Base-by-base conservation (phyloP, 1,140 invertebrate species). In the Scylla paramamosain region DNA sequence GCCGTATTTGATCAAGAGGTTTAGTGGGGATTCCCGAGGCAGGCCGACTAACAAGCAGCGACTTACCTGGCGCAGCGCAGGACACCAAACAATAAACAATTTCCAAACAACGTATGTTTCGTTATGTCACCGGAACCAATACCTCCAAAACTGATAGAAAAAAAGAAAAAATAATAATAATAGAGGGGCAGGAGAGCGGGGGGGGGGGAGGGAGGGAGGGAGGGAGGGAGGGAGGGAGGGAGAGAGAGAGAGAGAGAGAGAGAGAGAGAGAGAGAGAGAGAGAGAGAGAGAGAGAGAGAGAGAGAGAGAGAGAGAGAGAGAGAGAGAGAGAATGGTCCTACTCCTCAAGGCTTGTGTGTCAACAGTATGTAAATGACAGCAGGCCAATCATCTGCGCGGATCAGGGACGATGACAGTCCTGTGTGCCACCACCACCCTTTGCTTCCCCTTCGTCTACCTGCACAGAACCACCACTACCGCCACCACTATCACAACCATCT, bases 261-360 rank as follows among this genome's bases (percentile, higher is more conserved):
- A 86, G 83, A 86, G 83, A 86, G 83, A 86, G 83, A 84, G 14
- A 28, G 84, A 87, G 84, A 87, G 84, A 87, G 84, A 87, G 84
- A 87, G 84, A 87, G 84, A 87, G 84, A 87, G 84, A 87, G 84
- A 87, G 84, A 87, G 84, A 87, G 84, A 87, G 84, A 87, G 84
- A 87, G 84, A 87, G 84, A 87, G 84, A 87, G 84, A 87, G 84
- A 87, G 84, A 87, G 84, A 87, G 84, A 87, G 84, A 87, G 84
- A 87, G 84, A 87, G 84, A 87, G 4, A 8, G 4, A 3, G 14
- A 16, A 0, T 25, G 86, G 28, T 0, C n/a, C 31, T 32, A 8
- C 45, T 20, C 86, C 45, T 20, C 45, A 88, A 45, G 31, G 45
- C 45, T 45, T n/a, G 29, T 88, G 29, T 39, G 45, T 45, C 86